Evolutionary conservation across 30 jellyfish, hydroid and myxozoan species (phyloP).

Genomic region (Hydractinia symbiolongicarpus): DNA sequence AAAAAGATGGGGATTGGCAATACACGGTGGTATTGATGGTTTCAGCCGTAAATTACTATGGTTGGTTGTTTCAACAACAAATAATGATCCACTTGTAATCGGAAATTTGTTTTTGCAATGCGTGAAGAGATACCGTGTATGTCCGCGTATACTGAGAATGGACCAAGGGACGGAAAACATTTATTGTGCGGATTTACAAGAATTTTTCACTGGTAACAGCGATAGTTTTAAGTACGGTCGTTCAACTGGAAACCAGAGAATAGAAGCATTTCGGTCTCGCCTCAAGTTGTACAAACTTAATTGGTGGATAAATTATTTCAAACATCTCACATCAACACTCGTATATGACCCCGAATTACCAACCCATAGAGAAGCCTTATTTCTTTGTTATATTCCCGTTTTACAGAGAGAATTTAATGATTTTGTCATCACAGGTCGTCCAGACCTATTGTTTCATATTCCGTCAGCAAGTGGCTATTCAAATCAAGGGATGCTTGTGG

Average conservation of each 20-base stretch:
- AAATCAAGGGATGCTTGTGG: not conserved
- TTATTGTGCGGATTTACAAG: not conserved
- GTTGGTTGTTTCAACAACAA: no score
- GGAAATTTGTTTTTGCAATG: no score
- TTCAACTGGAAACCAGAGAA: not conserved
- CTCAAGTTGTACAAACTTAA: not conserved
- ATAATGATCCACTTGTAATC: no score
- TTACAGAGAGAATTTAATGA: constrained; percentile 20
- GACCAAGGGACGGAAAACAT: not conserved
- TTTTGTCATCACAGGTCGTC: not conserved
- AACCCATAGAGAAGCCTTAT: not conserved
- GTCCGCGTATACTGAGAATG: no score
- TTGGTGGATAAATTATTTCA: constrained; percentile 12
- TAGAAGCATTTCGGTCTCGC: not conserved
- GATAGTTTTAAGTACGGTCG: constrained; percentile 5
- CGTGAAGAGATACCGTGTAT: no score
- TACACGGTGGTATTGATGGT: no score
- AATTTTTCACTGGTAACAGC: not conserved
- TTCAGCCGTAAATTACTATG: no score
- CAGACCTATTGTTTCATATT: not conserved
- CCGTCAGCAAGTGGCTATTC: not conserved
- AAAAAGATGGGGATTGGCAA: not conserved
- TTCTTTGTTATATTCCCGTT: constrained; percentile 11
- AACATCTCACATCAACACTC: not conserved
- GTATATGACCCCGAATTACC: not conserved